Evolutionary conservation across 1,140 invertebrate genomes (phyloP).

Genomic region (Idris sp.): DNA sequence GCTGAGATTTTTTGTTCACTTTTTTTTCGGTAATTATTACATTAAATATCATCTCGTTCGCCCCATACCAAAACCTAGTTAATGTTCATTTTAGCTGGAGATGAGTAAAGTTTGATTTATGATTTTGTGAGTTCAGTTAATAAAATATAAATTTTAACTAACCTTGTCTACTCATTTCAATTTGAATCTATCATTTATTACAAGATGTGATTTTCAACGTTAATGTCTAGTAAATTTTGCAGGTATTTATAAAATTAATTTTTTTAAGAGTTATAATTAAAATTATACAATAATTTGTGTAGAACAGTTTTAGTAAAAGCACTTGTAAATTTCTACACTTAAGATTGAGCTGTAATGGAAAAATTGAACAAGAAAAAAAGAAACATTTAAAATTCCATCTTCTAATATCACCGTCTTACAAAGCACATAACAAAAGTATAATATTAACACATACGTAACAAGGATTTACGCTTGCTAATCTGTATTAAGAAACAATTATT

Average conservation of each 20-base stretch:
- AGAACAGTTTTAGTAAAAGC: not conserved
- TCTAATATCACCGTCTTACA: slow-evolving; percentile 6
- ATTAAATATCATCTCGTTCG: slow-evolving; percentile 33
- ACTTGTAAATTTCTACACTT: too few relatives aligned
- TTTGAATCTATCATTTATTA: slow-evolving; percentile 7
- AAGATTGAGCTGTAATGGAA: too few relatives aligned
- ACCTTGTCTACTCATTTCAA: slow-evolving; percentile 17
- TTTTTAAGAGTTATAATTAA: too few relatives aligned
- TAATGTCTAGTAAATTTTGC: too few relatives aligned
- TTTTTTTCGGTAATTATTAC: slow-evolving; percentile 34
- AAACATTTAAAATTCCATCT: slow-evolving; percentile 34
- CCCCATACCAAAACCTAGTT: slow-evolving; percentile 14
- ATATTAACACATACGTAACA: slow-evolving; percentile 37
- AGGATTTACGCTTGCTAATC: slow-evolving; percentile 20
- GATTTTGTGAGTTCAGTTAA: too few relatives aligned
- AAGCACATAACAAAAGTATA: slow-evolving; percentile 31
- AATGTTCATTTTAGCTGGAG: too few relatives aligned
- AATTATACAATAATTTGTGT: slow-evolving; percentile 1
- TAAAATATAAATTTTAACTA: too few relatives aligned
- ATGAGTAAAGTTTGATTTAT: not conserved
- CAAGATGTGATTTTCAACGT: slow-evolving; percentile 36
- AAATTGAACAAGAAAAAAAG: not conserved
- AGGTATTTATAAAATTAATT: too few relatives aligned
- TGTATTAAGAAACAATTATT: slow-evolving; percentile 20
- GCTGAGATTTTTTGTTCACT: slow-evolving; percentile 31